Percentiles rank a stretch among this genome's conserved stretches.
phyloP scores from a whole-genome alignment of 2,113 vertebrate species.

The Spea bombifrons region DNA sequence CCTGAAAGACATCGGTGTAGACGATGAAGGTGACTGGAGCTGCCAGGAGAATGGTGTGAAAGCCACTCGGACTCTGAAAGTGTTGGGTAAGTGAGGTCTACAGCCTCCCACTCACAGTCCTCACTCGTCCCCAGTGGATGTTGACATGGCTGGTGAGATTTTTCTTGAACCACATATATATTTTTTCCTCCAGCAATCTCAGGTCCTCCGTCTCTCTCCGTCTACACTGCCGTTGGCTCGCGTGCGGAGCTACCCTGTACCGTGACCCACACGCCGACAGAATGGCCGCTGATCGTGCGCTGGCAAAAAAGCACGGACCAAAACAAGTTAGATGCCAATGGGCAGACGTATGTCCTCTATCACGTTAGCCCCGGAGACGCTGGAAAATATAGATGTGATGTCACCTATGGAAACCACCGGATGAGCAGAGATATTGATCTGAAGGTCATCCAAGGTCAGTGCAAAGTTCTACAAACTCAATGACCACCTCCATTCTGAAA shows the following conservation, averaged over 20 bases:
- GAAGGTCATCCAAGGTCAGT: slow-evolving; percentile 43
- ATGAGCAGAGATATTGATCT: slow-evolving; percentile 1
- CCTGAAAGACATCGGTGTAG: background rate
- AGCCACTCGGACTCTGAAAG: slow-evolving; percentile 9
- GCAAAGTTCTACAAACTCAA: too few species aligned
- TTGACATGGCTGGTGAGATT: background rate
- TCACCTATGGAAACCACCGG: slow-evolving; percentile 6
- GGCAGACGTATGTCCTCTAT: background rate
- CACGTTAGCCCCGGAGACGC: slow-evolving; percentile 17
- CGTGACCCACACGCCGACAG: background rate
- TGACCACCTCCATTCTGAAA: too few species aligned
- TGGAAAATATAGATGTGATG: slow-evolving; percentile 26
- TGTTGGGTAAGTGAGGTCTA: slow-evolving; percentile 10
- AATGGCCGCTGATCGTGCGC: background rate
- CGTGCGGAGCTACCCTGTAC: slow-evolving; percentile 17
- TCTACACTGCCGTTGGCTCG: background rate
- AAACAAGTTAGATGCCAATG: background rate
- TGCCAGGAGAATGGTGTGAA: slow-evolving; percentile 4
- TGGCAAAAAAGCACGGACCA: background rate
- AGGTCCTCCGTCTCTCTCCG: background rate
- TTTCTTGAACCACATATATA: background rate
- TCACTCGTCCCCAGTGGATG: background rate
- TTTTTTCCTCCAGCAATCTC: slow-evolving; percentile 9
- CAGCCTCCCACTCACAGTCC: background rate
- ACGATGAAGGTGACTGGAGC: slow-evolving; percentile 29